Percentiles rank a stretch among this genome's conserved stretches.
These are phyloP conservation scores for Melozone crissalis DNA, from an alignment of 2,113 vertebrate genomes.

Conservation along the genomic window DNA sequence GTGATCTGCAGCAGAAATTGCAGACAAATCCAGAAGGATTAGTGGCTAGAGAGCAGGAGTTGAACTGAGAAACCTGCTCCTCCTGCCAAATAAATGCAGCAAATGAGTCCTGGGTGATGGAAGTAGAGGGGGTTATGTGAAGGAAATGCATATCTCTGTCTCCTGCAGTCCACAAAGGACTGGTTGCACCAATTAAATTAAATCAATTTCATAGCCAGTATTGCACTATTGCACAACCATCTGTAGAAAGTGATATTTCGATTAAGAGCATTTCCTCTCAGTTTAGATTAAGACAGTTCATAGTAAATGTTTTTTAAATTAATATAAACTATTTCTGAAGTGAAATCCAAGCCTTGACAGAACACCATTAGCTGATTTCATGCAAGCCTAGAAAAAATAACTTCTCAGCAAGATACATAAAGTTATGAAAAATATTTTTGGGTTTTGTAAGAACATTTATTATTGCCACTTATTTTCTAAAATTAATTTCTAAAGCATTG, in stretches of 20 bases:
- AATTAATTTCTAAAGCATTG: background rate
- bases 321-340: background rate
- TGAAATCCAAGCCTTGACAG: background rate
- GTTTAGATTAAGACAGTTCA: background rate
- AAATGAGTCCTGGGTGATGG: background rate
- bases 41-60: background rate
- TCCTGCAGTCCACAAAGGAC: background rate
- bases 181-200: background rate
- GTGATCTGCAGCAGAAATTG: background rate
- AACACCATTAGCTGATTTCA: background rate
- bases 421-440: background rate
- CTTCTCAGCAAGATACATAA: background rate
- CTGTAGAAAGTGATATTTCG: background rate
- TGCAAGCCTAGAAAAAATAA: background rate
- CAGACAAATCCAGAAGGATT: background rate
- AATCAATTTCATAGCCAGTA: background rate
- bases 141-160: background rate
- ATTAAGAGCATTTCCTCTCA: background rate
- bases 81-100: background rate
- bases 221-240: background rate
- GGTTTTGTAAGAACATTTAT: background rate
- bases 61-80: background rate
- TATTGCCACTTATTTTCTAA: background rate
- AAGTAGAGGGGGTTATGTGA: background rate
- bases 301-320: background rate